Evolutionary conservation across 2,888 invertebrate species (phyloP), one percentile per base, ranked within the genome.

Genomic region (Automeris io): DNA sequence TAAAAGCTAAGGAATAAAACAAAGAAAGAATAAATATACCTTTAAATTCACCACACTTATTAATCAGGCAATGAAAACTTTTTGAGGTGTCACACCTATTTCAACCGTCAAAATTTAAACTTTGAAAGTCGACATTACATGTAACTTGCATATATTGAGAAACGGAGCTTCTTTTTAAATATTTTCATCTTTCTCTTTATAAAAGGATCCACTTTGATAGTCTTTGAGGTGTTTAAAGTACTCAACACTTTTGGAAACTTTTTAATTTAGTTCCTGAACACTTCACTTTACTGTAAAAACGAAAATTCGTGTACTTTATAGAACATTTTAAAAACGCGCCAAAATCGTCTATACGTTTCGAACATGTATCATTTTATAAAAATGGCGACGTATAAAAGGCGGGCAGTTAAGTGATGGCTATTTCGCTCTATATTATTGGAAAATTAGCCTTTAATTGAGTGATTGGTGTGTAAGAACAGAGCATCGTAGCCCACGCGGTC

Each of bases 151-250:
- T 13, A 24, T 86, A 86, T 85, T 35, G 85, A 85, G 60, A 86
- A 86, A 53, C 85, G 77, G 7, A 86, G 54, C 47, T 86, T 86
- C 59, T 86, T 86, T 62, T 86, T 86, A 46, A 86, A 86, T 58
- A 83, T 60, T 85, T 82, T 85, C 85, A 86, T 86, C 54, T 83
- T 86, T 70, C 74, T 79, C 48, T 71, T 82, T 58, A 83, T 71
- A 59, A 79, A 76, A 24, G 74, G 74, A 76, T 77, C 78, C 82
- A 83, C 85, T 55, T 64, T 77, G 67, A 41, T 41, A 37, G 39
- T 49, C 35, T 47, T 39, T 31, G 33, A 29, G 41, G 26, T 46
- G 40, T 48, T 42, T 34, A 40, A 47, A 29, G 13, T 29, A 21
- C 36, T 39, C 45, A 43, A 43, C 43, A 46, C 37, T 46, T 25